Percentiles rank a stretch among this genome's conserved stretches.
These are phyloP conservation scores for Sebastes iracundus DNA, from an alignment of 2,797 vertebrate species.

Conservation along the genomic window DNA sequence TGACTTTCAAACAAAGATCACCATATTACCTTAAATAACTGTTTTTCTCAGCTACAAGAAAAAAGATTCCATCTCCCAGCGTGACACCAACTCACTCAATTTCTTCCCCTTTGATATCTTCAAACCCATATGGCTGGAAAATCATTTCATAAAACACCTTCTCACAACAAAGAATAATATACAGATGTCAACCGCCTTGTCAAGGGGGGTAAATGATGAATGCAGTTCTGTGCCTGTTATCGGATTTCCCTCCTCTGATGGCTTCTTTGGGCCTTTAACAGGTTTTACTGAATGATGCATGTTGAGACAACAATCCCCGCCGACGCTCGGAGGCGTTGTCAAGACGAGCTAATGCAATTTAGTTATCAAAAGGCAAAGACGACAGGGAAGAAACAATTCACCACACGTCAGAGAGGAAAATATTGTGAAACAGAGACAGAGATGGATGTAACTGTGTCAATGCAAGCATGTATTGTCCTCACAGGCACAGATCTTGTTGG, in stretches of 20 bases:
- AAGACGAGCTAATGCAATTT: slow-evolving; percentile 53
- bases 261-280: slow-evolving; percentile 47
- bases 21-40: neutral
- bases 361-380: slow-evolving; percentile 49
- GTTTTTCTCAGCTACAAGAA: neutral
- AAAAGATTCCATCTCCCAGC: neutral
- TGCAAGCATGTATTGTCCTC: neutral
- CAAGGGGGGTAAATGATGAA: slow-evolving; percentile 47
- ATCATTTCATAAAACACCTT: neutral
- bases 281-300: slow-evolving; percentile 60
- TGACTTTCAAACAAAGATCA: neutral
- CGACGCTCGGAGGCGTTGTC: slow-evolving; percentile 29
- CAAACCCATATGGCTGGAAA: neutral
- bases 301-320: slow-evolving; percentile 36
- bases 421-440: slow-evolving; percentile 34
- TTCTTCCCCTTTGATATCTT: slow-evolving; percentile 6
- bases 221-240: slow-evolving; percentile 40
- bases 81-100: slow-evolving; percentile 1
- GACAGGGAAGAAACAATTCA: slow-evolving; percentile 18
- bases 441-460: slow-evolving; percentile 11
- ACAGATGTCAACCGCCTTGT: slow-evolving; percentile 45
- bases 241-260: slow-evolving; percentile 46
- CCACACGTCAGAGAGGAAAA: slow-evolving; percentile 21
- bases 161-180: slow-evolving; percentile 35
- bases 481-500: neutral